Evolutionary conservation across 2,888 invertebrate genomes (phyloP).

Genomic region (Gerris lacustris): DNA sequence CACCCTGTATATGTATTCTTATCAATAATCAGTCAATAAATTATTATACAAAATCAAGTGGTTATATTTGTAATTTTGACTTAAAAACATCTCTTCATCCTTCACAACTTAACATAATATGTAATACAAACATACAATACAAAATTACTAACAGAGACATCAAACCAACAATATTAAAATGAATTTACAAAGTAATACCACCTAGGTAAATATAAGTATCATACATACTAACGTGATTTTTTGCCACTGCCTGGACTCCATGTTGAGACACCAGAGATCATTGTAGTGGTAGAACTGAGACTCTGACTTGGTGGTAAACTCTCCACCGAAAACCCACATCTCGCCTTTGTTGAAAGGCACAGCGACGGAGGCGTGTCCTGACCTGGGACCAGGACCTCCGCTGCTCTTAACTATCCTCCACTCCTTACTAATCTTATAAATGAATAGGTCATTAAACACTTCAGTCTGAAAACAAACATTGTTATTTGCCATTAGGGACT

Average conservation of each 20-base stretch:
- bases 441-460: conserved; percentile 72
- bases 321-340: conserved; percentile 76
- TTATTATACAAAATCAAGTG: too few species aligned
- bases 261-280: conserved; percentile 77
- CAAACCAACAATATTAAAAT: too few species aligned
- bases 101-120: too few species aligned
- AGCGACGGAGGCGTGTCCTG: conserved; percentile 75
- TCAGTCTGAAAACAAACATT: conserved; percentile 48
- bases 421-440: conserved; percentile 65
- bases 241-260: conserved; percentile 69
- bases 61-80: too few species aligned
- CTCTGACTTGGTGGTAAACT: conserved; percentile 79
- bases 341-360: conserved; percentile 62
- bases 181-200: too few species aligned
- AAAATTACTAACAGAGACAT: too few species aligned
- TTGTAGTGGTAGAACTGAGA: conserved; percentile 86
- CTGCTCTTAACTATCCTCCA: conserved; percentile 74
- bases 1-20: too few species aligned
- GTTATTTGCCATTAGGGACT: too few species aligned
- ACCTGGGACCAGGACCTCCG: conserved; percentile 74
- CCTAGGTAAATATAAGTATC: too few species aligned
- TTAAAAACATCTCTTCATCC: too few species aligned
- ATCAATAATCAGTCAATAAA: too few species aligned
- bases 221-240: conserved; percentile 44
- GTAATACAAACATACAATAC: too few species aligned